Conservation (phyloP, 2,113 vertebrate species). For the Spea multiplicata region DNA sequence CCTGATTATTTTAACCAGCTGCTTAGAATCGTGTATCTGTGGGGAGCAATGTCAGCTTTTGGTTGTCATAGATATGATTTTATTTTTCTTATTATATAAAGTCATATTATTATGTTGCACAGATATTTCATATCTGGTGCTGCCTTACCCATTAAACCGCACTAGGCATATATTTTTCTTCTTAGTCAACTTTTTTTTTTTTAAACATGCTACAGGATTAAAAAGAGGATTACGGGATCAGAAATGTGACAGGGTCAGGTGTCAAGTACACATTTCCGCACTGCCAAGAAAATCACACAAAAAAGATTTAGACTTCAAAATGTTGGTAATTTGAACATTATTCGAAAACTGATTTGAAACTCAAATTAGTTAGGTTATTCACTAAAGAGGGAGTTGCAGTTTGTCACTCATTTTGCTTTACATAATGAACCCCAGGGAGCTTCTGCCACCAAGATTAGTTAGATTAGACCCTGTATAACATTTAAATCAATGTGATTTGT, state of each 20-base stretch:
- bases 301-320: background rate
- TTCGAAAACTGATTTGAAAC: too few species aligned
- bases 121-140: background rate
- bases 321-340: too few species aligned
- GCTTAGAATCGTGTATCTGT: too few species aligned
- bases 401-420: too few species aligned
- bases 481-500: too few species aligned
- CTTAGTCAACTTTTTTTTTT: background rate
- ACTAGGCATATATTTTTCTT: background rate
- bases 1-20: too few species aligned
- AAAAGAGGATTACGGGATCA: background rate
- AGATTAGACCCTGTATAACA: too few species aligned
- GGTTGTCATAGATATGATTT: background rate
- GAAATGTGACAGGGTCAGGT: background rate
- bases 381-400: too few species aligned
- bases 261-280: background rate
- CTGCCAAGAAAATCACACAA: background rate
- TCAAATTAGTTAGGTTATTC: too few species aligned
- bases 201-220: background rate
- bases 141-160: background rate
- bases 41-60: too few species aligned
- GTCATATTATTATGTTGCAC: background rate
- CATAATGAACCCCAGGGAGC: too few species aligned
- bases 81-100: background rate
- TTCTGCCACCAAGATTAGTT: too few species aligned